Percentiles rank a stretch among this genome's conserved stretches.
phyloP scores from a whole-genome alignment of 2,888 invertebrate species.

The Chrysolina americana region DNA sequence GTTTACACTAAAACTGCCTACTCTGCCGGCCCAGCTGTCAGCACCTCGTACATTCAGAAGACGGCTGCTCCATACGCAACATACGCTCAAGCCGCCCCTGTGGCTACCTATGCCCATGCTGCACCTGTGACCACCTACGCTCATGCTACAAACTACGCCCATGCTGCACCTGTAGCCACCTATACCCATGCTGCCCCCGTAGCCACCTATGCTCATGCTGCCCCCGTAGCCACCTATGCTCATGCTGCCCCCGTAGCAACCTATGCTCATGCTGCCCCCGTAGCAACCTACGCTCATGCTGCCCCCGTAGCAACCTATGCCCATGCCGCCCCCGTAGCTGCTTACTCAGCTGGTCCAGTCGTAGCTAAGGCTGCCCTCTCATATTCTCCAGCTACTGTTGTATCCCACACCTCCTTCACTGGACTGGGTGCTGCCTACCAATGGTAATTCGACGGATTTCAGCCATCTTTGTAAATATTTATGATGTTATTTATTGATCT shows the following conservation, averaged over 20 bases:
- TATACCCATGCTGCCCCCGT: conserved; percentile 33
- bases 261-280: conserved; percentile 51
- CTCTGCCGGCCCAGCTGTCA: conserved; percentile 19
- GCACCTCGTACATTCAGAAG: conserved; percentile 37
- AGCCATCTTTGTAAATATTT: conserved; percentile 42
- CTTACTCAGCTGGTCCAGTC: conserved; percentile 54
- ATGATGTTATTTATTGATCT: conserved; percentile 40
- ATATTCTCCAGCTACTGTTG: conserved; percentile 76
- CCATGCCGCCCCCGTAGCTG: conserved; percentile 42
- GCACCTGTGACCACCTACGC: conserved; percentile 40
- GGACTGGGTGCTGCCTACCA: conserved; percentile 77
- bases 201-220: conserved; percentile 44
- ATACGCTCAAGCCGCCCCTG: conserved; percentile 37
- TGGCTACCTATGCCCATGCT: conserved; percentile 47
- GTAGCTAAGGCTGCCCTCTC: conserved; percentile 68
- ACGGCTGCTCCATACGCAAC: conserved; percentile 49
- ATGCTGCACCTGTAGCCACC: conserved; percentile 53
- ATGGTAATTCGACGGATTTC: conserved; percentile 70
- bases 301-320: conserved; percentile 40
- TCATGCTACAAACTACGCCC: conserved; percentile 46
- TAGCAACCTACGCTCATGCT: conserved; percentile 58
- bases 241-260: conserved; percentile 47
- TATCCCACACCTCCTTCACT: conserved; percentile 77
- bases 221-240: conserved; percentile 47
- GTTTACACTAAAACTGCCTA: conserved; percentile 26